Conservation (phyloP, 64 coral and sea anemone species). For the Pachyseris speciosa region DNA sequence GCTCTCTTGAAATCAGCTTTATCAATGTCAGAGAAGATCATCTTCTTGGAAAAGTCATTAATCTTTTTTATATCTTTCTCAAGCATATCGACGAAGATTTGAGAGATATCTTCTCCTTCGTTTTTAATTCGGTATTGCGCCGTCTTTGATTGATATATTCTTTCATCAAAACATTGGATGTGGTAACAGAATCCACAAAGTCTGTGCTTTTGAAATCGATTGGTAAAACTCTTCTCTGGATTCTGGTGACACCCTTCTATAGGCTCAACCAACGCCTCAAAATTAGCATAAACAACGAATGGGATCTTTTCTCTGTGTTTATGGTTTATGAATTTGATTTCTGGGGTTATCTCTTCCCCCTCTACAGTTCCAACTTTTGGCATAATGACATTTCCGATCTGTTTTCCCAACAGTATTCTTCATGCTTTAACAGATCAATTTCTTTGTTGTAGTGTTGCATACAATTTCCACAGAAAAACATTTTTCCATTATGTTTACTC, state of each 20-base stretch:
- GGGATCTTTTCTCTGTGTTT: not conserved
- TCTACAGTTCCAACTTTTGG: not conserved
- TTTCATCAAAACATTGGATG: constrained; percentile 27
- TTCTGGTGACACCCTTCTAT: not conserved
- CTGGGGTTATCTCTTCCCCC: not conserved
- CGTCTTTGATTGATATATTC: not conserved
- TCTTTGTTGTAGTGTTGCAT: not conserved
- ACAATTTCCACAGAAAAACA: too few relatives aligned
- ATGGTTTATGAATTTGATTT: not conserved
- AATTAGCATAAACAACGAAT: constrained; percentile 46
- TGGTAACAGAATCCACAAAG: constrained; percentile 18
- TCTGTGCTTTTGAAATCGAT: constrained; percentile 39
- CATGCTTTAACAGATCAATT: not conserved
- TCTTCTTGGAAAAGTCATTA: constrained; percentile 1
- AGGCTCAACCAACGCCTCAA: not conserved
- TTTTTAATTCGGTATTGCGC: not conserved
- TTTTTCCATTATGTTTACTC: constrained; percentile 13
- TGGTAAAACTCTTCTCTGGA: not conserved
- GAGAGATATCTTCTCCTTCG: not conserved
- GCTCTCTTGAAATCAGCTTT: not conserved
- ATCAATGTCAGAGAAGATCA: not conserved
- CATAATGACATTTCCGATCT: not conserved
- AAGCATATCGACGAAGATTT: constrained; percentile 1
- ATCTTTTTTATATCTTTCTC: constrained; percentile 38
- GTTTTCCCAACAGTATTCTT: not conserved